Percentiles rank a stretch among this genome's conserved stretches.
These are phyloP conservation scores for Lypha dubia DNA, from an alignment of 2,888 invertebrate species.

Conservation along the genomic window DNA sequence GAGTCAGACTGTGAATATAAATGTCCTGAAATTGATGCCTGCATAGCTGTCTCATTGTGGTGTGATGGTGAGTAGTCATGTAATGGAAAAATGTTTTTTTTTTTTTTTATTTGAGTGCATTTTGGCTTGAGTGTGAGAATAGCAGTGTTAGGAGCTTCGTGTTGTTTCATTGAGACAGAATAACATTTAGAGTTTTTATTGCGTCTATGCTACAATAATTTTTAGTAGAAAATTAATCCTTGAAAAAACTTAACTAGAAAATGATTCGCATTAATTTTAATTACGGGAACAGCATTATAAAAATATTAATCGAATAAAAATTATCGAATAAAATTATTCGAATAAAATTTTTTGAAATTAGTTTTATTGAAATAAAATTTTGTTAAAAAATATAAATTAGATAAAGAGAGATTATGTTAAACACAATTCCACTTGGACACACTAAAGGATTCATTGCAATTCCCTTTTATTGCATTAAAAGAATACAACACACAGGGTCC, in stretches of 20 bases:
- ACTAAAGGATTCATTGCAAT: too few species aligned
- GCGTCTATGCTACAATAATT: not conserved
- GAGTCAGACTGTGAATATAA: constrained; percentile 86
- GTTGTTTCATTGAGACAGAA: constrained; percentile 1
- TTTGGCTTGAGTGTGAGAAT: not conserved
- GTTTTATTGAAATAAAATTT: too few species aligned
- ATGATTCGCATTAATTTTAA: too few species aligned
- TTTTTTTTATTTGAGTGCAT: not conserved
- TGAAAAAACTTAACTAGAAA: not conserved
- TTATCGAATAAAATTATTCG: too few species aligned
- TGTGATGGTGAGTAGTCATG: constrained; percentile 87
- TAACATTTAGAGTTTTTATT: constrained; percentile 8
- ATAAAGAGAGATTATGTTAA: too few species aligned
- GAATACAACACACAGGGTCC: too few species aligned
- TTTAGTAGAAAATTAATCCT: constrained; percentile 35
- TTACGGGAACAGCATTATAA: too few species aligned
- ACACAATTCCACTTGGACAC: too few species aligned
- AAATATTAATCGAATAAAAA: too few species aligned
- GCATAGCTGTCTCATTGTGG: constrained; percentile 89
- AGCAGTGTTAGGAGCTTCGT: constrained; percentile 22
- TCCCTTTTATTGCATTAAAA: too few species aligned
- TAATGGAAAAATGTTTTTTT: not conserved
- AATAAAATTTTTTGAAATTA: too few species aligned
- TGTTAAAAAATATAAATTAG: too few species aligned
- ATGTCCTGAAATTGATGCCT: constrained; percentile 90